Conservation (phyloP, 2,797 vertebrate species). For the Thalassophryne amazonica region DNA sequence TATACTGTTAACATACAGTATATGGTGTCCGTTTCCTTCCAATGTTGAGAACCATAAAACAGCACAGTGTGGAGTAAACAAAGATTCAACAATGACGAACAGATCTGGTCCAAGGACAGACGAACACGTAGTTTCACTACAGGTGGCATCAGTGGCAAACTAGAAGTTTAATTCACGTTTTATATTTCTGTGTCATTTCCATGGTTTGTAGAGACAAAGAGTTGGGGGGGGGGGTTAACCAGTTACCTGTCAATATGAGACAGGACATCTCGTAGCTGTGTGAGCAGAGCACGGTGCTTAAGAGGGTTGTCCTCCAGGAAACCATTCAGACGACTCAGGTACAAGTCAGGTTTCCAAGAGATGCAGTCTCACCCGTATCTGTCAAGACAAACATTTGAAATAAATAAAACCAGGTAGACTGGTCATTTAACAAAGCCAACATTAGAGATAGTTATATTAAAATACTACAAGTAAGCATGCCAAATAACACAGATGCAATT, state of each 20-base stretch:
- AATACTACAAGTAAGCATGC: neutral
- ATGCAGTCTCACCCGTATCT: conserved; percentile 94
- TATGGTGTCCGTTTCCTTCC: no score
- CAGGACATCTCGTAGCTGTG: conserved; percentile 90
- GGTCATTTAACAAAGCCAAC: neutral
- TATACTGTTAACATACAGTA: no score
- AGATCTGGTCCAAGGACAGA: no score
- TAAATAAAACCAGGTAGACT: neutral
- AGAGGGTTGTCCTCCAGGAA: conserved; percentile 90
- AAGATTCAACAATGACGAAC: neutral
- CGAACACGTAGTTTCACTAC: no score
- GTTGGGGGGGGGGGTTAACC: no score
- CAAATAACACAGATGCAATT: no score
- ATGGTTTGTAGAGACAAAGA: neutral
- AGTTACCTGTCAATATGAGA: conserved; percentile 91
- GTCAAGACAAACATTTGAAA: neutral
- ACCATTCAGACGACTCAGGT: conserved; percentile 90
- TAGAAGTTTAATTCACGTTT: neutral
- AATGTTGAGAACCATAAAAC: no score
- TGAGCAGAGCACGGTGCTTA: conserved; percentile 88
- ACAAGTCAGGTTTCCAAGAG: conserved; percentile 89
- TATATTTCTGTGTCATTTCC: neutral
- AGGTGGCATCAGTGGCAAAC: neutral
- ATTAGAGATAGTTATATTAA: neutral
- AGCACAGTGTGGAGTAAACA: no score